Percentiles rank a stretch among this genome's conserved stretches.
These are phyloP conservation scores for Upupa epops DNA, from an alignment of 2,113 vertebrate species.

Conservation along the genomic window DNA sequence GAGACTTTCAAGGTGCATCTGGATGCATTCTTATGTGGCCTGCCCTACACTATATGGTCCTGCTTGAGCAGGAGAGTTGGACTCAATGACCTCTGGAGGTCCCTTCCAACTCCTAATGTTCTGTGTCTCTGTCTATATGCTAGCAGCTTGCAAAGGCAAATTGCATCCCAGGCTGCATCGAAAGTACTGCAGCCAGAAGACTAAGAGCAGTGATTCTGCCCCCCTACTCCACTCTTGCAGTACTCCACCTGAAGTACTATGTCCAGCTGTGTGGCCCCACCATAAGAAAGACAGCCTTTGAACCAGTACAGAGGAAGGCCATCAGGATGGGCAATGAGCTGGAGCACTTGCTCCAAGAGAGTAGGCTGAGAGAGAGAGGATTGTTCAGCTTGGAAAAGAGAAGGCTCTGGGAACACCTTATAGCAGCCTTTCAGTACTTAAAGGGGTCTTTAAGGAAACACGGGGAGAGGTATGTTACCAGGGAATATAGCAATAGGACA, in stretches of 20 bases:
- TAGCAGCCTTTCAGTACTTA: background rate
- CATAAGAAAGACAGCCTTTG: background rate
- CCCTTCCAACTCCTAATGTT: no score
- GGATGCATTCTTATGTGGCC: no score
- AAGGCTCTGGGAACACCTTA: background rate
- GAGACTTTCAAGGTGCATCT: no score
- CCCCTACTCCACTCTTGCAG: background rate
- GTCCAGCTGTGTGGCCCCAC: background rate
- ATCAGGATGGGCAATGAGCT: background rate
- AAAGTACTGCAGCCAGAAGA: background rate
- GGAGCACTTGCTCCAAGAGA: background rate
- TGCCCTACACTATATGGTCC: no score
- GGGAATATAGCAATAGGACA: background rate
- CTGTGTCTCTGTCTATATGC: no score
- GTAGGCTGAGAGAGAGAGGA: background rate
- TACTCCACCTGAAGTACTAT: background rate
- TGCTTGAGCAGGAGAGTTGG: no score
- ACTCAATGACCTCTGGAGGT: no score
- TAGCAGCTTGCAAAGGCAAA: background rate
- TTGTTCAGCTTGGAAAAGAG: background rate
- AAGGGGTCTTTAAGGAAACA: background rate
- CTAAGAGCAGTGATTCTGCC: background rate
- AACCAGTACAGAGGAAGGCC: background rate
- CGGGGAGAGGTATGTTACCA: background rate
- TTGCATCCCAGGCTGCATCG: background rate